Evolutionary conservation across 23 tunicate genomes (phyloP), one percentile per base, ranked within the genome.

Genomic region (Ascidia mentula): DNA sequence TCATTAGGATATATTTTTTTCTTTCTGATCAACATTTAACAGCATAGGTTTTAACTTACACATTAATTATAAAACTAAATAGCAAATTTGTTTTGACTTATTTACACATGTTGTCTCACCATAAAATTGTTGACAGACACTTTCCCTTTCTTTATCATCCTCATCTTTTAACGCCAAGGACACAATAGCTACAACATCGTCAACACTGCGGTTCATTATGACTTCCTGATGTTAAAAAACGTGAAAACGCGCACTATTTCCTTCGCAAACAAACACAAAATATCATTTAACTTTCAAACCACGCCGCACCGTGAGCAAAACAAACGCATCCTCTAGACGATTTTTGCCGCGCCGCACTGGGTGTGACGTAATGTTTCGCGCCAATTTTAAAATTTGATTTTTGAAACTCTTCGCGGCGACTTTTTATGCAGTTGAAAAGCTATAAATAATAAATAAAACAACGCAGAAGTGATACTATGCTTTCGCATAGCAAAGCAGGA

Each of bases 161-260:
- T 71, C 74, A 31, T 71, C 74, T 71, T 71, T 71, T 31, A 71
- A 36, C 39, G 74, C 74, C 39, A 34, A 34, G 38, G 74, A 34
- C 74, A 71, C 74, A 7, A 71, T 36, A 22, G 6, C 74, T 7
- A 71, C 74, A 71, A 71, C 74, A 1, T 71, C 74, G 31, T 71
- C 35, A 34, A 71, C 74, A 71, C 74, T 71, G 34, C 31, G 65
- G 65, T 53, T 53, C 65, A 53, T 53, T 20, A 53, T 53, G 53
- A 42, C 53, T 42, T 9, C 53, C 15, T 42, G 65, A 5, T 53
- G 65, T 53, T 53, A 3, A 53, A 53, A 53, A 53, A 53, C 2
- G 65, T 53, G 22, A 15, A 53, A 5, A 5, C 65, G 65, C 65
- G 65, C 65, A 53, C 7, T 53, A 53, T 53, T 53, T 53, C 65